phyloP scores from a whole-genome alignment of 1,140 invertebrate genomes.

The Sminthurides bifidus region DNA sequence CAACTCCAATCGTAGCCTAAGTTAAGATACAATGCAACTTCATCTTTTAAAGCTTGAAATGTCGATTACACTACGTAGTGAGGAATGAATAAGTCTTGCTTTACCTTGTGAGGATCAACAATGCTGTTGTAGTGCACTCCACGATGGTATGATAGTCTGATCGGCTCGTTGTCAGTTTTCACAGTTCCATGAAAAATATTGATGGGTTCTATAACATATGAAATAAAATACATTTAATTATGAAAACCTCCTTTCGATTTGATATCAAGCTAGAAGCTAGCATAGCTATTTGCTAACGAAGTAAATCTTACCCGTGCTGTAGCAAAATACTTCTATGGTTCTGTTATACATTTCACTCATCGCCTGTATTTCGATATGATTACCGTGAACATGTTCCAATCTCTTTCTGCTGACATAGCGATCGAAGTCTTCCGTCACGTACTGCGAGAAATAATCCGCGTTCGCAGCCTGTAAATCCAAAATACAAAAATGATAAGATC shows the following conservation, averaged over 20 bases:
- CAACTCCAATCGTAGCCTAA: slow-evolving; percentile 63
- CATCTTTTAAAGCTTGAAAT: not conserved
- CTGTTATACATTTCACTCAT: slow-evolving; percentile 87
- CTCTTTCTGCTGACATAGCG: slow-evolving; percentile 72
- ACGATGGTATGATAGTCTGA: slow-evolving; percentile 79
- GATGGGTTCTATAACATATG: slow-evolving; percentile 57
- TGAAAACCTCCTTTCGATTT: no score
- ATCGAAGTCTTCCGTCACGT: slow-evolving; percentile 83
- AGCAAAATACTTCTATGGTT: slow-evolving; percentile 86
- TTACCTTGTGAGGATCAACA: slow-evolving; percentile 67
- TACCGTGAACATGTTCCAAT: slow-evolving; percentile 69
- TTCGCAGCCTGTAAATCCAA: slow-evolving; percentile 54
- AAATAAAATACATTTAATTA: slow-evolving; percentile 4
- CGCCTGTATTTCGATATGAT: slow-evolving; percentile 89
- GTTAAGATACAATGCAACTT: not conserved
- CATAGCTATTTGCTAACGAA: not conserved
- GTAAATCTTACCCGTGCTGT: slow-evolving; percentile 54
- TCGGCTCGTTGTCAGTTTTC: slow-evolving; percentile 65
- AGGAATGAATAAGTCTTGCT: not conserved
- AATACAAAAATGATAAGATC: slow-evolving; percentile 6
- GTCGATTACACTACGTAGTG: not conserved
- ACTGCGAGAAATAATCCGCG: slow-evolving; percentile 81
- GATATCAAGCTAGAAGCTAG: no score
- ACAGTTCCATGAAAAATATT: slow-evolving; percentile 74
- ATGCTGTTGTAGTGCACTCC: slow-evolving; percentile 85